These are phyloP conservation scores for Calyptommatus sinebrachiatus DNA, from an alignment of 2,113 vertebrate genomes.

Conservation along the genomic window DNA sequence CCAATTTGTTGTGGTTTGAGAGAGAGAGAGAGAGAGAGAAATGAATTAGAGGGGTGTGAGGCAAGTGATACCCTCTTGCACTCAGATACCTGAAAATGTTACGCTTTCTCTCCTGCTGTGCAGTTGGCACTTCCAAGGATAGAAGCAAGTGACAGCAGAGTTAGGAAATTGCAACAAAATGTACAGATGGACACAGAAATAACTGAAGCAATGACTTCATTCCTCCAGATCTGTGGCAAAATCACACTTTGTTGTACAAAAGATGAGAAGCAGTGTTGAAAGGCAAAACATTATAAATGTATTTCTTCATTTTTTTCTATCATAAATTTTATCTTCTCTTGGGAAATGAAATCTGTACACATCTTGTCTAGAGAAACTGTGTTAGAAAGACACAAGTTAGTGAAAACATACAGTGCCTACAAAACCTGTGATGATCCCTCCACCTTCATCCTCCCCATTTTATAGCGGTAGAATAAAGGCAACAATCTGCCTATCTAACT, in stretches of 20 bases:
- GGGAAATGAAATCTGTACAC: slow-evolving; percentile 12
- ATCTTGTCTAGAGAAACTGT: slow-evolving; percentile 5
- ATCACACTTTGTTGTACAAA: background rate
- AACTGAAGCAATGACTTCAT: background rate
- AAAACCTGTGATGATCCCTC: background rate
- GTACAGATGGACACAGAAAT: background rate
- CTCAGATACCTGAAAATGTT: slow-evolving; percentile 6
- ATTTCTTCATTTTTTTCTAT: slow-evolving; percentile 10
- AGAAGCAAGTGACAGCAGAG: background rate
- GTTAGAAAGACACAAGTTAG: background rate
- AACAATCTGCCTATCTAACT: background rate
- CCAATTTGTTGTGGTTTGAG: background rate
- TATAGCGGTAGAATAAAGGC: background rate
- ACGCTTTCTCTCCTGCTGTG: background rate
- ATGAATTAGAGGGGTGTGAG: background rate
- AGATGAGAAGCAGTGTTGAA: background rate
- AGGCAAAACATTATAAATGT: background rate
- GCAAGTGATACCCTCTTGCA: background rate
- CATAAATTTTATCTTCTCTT: background rate
- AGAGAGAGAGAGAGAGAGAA: background rate
- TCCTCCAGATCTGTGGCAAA: background rate
- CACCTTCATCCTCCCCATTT: too few relatives aligned
- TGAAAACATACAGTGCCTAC: background rate
- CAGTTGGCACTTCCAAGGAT: slow-evolving; percentile 3
- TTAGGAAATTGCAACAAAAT: background rate